These are phyloP conservation scores for Apistogramma diplotaenia DNA, from an alignment of 2,113 vertebrate genomes.

Conservation along the genomic window DNA sequence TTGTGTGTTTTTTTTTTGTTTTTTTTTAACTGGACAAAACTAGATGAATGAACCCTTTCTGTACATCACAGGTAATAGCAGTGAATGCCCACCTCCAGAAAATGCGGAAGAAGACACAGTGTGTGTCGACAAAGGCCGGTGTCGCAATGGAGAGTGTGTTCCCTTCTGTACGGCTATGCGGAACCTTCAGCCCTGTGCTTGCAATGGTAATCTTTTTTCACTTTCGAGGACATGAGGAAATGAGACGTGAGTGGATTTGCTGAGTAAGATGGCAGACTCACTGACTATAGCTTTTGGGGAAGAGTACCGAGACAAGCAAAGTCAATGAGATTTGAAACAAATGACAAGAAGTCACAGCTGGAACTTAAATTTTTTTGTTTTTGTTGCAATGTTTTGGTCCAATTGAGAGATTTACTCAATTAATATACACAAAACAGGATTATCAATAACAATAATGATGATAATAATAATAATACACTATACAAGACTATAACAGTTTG, in stretches of 20 bases:
- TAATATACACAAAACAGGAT: too few relatives aligned
- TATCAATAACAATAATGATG: too few relatives aligned
- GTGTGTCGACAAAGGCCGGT: constrained; percentile 91
- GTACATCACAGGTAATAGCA: constrained; percentile 81
- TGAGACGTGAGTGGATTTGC: neutral
- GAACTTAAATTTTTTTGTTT: too few relatives aligned
- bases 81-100: constrained; percentile 87
- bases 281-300: neutral
- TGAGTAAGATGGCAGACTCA: neutral
- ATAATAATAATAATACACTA: too few relatives aligned
- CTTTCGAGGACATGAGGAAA: neutral
- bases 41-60: neutral
- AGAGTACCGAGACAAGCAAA: neutral
- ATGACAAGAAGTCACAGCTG: neutral
- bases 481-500: too few relatives aligned
- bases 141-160: constrained; percentile 85
- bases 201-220: constrained; percentile 81
- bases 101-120: constrained; percentile 81
- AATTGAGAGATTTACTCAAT: too few relatives aligned
- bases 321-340: neutral
- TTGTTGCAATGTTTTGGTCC: too few relatives aligned
- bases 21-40: neutral
- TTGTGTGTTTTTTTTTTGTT: too few relatives aligned
- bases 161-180: constrained; percentile 90
- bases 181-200: constrained; percentile 85